Base-by-base conservation (phyloP, 2,113 vertebrate species). In the Sialia sialis region DNA sequence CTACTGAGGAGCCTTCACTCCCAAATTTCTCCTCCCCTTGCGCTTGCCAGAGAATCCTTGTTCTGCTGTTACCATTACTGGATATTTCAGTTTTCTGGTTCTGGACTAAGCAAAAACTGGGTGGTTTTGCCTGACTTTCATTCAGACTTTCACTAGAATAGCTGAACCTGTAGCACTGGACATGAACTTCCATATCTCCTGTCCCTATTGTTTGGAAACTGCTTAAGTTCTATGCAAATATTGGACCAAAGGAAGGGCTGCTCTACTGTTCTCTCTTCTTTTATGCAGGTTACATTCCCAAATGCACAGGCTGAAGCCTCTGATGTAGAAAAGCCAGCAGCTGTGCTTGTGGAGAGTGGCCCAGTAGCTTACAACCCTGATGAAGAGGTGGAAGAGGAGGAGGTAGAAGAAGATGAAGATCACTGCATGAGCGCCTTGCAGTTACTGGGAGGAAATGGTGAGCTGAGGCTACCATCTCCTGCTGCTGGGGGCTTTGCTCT, bases 371-470 rank as follows among this genome's bases (percentile, higher is more conserved):
- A 99, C 56, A 98, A 98, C 25, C 83, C 98, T 1, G 99, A 99
- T 0, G 98, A 97, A 8, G 98, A 97, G 1, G 98, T 94, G 0
- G 99, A 99, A 0, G 99, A 99, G 10, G 99, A 99, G 4, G 98
- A 98, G 2, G 97, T 98, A 4, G 99, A 99, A 63, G 99, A 99
- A 3, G 99, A 99, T 4, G 99, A 99, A 10, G 99, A 99, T 93
- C 95, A 98, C 38, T 99, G 99, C 23, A 97, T 99, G 97, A 99
- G 99, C 2, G 99, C 99, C 87, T 97, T 99, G 97, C 97, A 98
- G 93, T 96, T 99, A 93, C 93, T 99, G 97, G 99, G 99, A 23
- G 74, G 97, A 84, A 96, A 95, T 1, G 99, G 99, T 99, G 90
- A 93, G 98, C 96, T 64, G 75, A 30, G 60, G 39, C 60, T 52